These are phyloP conservation scores for Euclidia mi DNA, from an alignment of 2,888 invertebrate species.

Conservation along the genomic window DNA sequence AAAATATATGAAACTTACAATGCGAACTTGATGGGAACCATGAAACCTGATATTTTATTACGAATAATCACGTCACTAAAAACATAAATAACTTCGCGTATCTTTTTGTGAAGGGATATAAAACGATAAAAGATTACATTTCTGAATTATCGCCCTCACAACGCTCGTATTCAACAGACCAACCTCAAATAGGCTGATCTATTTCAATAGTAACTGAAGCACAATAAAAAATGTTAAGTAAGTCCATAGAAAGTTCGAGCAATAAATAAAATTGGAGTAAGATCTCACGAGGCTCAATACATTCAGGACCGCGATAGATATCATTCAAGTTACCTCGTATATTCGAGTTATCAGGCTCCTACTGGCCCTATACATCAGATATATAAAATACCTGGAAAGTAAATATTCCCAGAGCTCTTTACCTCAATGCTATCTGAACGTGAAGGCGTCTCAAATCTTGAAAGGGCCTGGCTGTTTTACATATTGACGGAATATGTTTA, in stretches of 20 bases:
- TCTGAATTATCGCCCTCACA: no score
- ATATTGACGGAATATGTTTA: conserved; percentile 43
- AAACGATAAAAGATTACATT: no score
- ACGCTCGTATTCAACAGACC: no score
- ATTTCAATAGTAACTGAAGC: no score
- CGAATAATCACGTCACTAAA: no score
- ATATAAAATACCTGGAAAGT: conserved; percentile 20
- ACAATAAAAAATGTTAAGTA: no score
- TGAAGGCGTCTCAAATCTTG: conserved; percentile 25
- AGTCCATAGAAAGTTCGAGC: neutral
- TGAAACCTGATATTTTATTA: no score
- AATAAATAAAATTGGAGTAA: neutral
- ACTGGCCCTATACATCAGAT: conserved; percentile 5
- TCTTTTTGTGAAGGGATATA: no score
- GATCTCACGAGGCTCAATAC: neutral
- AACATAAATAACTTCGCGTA: no score
- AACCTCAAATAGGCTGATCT: no score
- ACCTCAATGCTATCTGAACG: conserved; percentile 22
- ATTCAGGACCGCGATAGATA: neutral
- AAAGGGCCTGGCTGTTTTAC: conserved; percentile 36
- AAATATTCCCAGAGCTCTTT: conserved; percentile 19
- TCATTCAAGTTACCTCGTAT: neutral
- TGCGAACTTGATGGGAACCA: no score
- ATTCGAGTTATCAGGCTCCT: neutral
- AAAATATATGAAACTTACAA: no score